phyloP scores from a whole-genome alignment of 1,140 invertebrate species.

The Ganaspis sp. region DNA sequence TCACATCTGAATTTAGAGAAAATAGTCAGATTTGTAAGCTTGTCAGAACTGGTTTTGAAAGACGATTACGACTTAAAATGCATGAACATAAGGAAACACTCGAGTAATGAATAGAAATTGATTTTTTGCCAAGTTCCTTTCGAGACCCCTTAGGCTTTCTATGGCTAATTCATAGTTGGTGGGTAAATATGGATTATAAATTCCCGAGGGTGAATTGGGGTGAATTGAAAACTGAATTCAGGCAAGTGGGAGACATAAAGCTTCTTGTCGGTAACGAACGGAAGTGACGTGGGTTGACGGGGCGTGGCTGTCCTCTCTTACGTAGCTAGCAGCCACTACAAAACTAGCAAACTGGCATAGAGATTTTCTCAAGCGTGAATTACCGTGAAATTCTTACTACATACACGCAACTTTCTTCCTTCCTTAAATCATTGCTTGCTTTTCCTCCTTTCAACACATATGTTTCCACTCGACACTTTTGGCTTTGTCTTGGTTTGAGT shows the following conservation, averaged over 20 bases:
- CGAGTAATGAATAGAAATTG: background rate
- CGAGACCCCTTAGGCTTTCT: background rate
- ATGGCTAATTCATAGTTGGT: background rate
- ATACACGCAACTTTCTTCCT: conserved; percentile 41
- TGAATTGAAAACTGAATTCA: conserved; percentile 33
- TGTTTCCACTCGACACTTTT: conserved; percentile 41
- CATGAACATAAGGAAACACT: background rate
- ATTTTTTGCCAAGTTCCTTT: background rate
- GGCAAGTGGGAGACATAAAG: conserved; percentile 37
- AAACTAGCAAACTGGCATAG: conserved; percentile 35
- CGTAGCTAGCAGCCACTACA: conserved; percentile 18
- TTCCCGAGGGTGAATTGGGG: conserved; percentile 10
- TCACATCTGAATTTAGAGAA: too few relatives aligned
- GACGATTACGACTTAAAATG: background rate
- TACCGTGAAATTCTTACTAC: conserved; percentile 49
- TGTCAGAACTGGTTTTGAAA: background rate
- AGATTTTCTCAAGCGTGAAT: conserved; percentile 55
- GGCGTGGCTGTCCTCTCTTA: conserved; percentile 33
- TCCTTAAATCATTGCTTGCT: conserved; percentile 28
- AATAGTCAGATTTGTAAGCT: too few relatives aligned
- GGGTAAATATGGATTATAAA: conserved; percentile 21
- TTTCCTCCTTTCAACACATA: conserved; percentile 46
- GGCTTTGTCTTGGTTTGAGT: conserved; percentile 46
- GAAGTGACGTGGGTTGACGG: conserved; percentile 35
- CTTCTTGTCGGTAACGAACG: conserved; percentile 43